Evolutionary conservation across 2,797 vertebrate genomes (phyloP).

Genomic region (Gorsachius magnificus): DNA sequence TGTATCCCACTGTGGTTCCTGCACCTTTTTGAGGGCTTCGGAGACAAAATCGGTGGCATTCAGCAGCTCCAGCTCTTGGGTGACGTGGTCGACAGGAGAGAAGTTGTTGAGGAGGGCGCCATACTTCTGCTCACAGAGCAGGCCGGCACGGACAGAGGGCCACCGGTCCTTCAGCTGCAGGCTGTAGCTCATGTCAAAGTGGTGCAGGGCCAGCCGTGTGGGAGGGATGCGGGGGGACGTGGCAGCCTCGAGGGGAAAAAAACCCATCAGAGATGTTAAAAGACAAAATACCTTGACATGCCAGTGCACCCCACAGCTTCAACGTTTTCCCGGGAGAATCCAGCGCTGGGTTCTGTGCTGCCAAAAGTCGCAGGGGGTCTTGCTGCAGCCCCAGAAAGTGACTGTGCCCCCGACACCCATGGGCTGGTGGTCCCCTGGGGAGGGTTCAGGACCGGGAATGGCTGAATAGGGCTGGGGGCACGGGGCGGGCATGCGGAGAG

Average conservation of each 20-base stretch:
- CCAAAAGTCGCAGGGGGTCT: fast-evolving
- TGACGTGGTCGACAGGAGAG: not conserved
- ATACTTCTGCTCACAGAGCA: conserved; percentile 91
- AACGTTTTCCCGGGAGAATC: fast-evolving
- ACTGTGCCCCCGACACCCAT: fast-evolving
- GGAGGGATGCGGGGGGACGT: conserved; percentile 75
- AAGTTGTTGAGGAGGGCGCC: conserved; percentile 92
- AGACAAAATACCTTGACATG: fast-evolving
- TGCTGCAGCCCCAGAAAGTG: not conserved
- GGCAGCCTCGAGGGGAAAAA: conserved; percentile 76
- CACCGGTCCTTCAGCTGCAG: conserved; percentile 83
- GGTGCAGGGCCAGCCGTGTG: conserved; percentile 83
- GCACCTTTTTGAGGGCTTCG: not conserved
- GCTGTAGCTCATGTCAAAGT: conserved; percentile 84
- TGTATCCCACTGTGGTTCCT: fast-evolving
- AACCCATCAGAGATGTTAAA: not conserved
- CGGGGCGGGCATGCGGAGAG: fast-evolving
- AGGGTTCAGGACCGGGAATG: fast-evolving
- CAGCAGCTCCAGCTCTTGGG: conserved; percentile 73
- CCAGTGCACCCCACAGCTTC: fast-evolving
- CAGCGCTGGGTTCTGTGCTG: fast-evolving
- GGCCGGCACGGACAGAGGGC: conserved; percentile 83
- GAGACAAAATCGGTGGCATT: conserved; percentile 85
- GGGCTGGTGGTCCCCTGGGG: not conserved
- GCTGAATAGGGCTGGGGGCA: fast-evolving